phyloP scores from a whole-genome alignment of 2,888 invertebrate genomes.

The Zaprionus obscuricornis region DNA sequence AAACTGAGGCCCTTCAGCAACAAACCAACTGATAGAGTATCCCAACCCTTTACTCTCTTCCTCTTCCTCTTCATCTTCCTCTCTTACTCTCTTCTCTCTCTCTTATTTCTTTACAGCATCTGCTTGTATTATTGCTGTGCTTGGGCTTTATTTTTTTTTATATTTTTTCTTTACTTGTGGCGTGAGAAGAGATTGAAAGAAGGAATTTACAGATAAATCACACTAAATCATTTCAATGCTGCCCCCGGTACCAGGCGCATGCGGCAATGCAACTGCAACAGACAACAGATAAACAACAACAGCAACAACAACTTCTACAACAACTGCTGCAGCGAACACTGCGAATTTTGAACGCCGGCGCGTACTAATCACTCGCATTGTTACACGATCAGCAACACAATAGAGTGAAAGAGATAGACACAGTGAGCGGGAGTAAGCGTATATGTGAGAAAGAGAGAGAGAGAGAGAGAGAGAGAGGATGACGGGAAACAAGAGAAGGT shows the following conservation, averaged over 20 bases:
- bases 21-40: no score
- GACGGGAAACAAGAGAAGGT: no score
- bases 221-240: slow-evolving; percentile 80
- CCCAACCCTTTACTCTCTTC: neutral
- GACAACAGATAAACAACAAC: slow-evolving; percentile 7
- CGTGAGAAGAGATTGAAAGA: slow-evolving; percentile 81
- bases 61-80: neutral
- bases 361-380: slow-evolving; percentile 80
- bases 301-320: slow-evolving; percentile 13
- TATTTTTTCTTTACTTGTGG: slow-evolving; percentile 45
- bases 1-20: slow-evolving; percentile 55
- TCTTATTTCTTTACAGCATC: neutral
- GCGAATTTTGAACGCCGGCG: slow-evolving; percentile 74
- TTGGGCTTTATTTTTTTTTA: neutral
- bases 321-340: slow-evolving; percentile 19
- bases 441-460: neutral
- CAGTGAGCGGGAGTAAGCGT: no score
- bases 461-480: neutral
- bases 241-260: slow-evolving; percentile 60
- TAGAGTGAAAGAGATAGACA: no score
- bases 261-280: slow-evolving; percentile 61
- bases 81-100: neutral
- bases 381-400: slow-evolving; percentile 62
- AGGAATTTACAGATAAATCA: slow-evolving; percentile 81
- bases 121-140: slow-evolving; percentile 1